Percentiles rank a stretch among this genome's conserved stretches.
Conservation (phyloP, 2,888 invertebrate genomes). For the Exephanes ischioxanthus region DNA sequence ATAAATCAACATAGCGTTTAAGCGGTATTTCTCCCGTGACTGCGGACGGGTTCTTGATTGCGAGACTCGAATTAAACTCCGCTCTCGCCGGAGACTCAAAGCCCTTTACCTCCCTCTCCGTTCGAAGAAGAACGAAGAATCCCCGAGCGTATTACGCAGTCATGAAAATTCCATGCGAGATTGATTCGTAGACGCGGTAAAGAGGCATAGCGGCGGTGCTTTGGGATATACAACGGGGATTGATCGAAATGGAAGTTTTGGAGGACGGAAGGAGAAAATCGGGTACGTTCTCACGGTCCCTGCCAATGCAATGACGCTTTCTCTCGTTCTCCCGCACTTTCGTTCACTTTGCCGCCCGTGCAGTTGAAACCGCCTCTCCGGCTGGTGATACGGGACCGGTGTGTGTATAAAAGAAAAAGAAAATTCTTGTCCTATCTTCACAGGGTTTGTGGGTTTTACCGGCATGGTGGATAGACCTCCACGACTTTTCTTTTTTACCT, state of each 20-base stretch:
- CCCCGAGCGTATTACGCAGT: conserved; percentile 48
- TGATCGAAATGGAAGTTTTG: conserved; percentile 33
- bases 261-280: conserved; percentile 37
- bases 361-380: neutral
- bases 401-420: conserved; percentile 32
- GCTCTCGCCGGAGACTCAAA: neutral
- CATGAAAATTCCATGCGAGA: conserved; percentile 57
- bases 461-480: conserved; percentile 17
- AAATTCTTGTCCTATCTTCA: conserved; percentile 35
- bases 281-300: conserved; percentile 31
- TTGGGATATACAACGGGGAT: neutral
- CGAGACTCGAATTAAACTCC: conserved; percentile 4
- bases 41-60: conserved; percentile 10
- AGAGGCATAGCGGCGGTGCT: conserved; percentile 1
- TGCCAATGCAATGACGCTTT: conserved; percentile 36
- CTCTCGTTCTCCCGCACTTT: conserved; percentile 14
- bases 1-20: conserved; percentile 27
- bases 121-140: conserved; percentile 25
- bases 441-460: conserved; percentile 40
- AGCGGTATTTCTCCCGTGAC: conserved; percentile 20
- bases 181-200: conserved; percentile 41
- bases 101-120: conserved; percentile 2
- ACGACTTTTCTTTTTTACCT: conserved; percentile 1
- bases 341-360: neutral
- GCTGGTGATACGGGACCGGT: conserved; percentile 29